A percentile compares a stretch with the other conserved stretches of the same genome.
These are phyloP conservation scores for Nothocercus julius DNA, from an alignment of 2,113 vertebrate species.

Conservation along the genomic window DNA sequence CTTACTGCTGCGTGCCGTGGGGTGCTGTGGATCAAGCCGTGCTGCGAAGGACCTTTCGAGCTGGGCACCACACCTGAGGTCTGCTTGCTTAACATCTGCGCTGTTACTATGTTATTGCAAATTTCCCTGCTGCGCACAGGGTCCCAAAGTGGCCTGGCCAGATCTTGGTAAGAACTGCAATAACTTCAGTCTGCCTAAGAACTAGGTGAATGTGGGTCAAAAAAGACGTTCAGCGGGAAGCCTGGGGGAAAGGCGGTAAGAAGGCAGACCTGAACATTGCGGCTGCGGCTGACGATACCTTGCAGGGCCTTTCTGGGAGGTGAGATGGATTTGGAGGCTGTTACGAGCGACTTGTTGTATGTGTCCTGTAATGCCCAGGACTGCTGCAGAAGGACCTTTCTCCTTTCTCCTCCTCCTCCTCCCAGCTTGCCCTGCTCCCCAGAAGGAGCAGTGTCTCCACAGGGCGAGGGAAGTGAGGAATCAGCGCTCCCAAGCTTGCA, in stretches of 20 bases:
- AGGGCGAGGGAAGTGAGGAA: not conserved
- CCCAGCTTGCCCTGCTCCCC: not conserved
- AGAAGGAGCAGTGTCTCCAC: not conserved
- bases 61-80: rapidly evolving
- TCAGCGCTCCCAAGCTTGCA: not conserved
- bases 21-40: not conserved
- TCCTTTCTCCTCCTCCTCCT: not conserved
- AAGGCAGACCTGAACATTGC: not conserved
- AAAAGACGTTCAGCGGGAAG: not conserved
- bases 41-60: not conserved
- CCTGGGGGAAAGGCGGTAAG: not conserved
- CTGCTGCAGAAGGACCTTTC: not conserved
- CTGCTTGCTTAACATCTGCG: not conserved
- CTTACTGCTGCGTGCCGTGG: not conserved
- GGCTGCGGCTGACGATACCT: not conserved
- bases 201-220: not conserved
- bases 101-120: not conserved
- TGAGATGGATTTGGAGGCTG: not conserved
- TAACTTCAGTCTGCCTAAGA: not conserved
- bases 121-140: not conserved
- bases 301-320: not conserved
- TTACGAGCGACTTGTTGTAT: not conserved
- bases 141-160: not conserved
- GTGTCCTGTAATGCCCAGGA: no score
- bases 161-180: not conserved